These are phyloP conservation scores for Pangasius sanitwongsei DNA, from an alignment of 2,797 vertebrate species.

Conservation along the genomic window DNA sequence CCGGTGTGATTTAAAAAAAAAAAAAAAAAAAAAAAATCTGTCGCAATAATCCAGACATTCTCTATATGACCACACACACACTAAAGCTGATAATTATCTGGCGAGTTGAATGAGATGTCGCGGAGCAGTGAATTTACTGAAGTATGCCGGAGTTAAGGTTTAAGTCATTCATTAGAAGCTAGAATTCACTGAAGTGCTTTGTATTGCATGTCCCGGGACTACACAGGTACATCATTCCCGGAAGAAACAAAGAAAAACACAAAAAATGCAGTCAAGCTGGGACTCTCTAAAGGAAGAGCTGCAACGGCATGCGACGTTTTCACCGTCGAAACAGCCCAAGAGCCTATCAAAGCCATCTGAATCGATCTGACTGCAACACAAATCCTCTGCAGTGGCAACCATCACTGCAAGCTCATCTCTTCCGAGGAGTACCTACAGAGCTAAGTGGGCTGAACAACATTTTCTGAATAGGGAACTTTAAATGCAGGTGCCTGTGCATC, in stretches of 20 bases:
- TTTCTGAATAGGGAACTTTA: neutral
- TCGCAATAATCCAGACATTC: neutral
- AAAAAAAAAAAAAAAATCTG: neutral
- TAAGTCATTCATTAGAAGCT: neutral
- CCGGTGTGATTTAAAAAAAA: no score
- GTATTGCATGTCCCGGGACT: neutral
- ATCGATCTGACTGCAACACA: neutral
- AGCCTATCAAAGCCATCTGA: neutral
- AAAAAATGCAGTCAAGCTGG: neutral
- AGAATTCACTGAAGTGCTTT: neutral
- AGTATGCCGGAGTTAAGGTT: neutral
- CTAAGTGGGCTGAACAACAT: neutral
- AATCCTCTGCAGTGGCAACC: neutral
- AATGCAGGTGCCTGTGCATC: neutral
- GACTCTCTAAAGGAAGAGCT: neutral
- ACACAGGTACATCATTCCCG: neutral
- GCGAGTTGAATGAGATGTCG: neutral
- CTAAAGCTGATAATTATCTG: neutral
- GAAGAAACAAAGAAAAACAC: neutral
- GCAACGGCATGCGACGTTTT: neutral
- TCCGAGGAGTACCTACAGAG: no score
- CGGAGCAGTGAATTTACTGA: neutral
- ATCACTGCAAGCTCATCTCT: neutral
- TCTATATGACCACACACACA: no score
- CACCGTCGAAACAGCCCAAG: no score